These are phyloP conservation scores for Drosophila baimaii DNA, from an alignment of 1,140 invertebrate species.

Conservation along the genomic window DNA sequence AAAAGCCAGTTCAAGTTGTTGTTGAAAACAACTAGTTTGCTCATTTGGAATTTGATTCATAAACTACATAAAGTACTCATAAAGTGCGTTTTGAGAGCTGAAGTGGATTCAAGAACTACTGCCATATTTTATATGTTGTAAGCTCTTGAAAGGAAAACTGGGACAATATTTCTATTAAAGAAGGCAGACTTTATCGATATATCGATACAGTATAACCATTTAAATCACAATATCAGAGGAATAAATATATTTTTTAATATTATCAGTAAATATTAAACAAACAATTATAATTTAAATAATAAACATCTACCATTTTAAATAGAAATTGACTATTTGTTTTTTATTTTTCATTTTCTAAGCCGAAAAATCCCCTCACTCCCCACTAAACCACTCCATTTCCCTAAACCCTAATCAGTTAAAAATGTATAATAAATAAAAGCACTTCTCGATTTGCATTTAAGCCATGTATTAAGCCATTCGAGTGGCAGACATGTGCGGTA, in stretches of 20 bases:
- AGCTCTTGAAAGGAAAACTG: neutral
- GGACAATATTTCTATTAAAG: neutral
- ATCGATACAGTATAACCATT: too few relatives aligned
- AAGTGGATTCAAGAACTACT: constrained; percentile 2
- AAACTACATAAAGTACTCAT: constrained; percentile 12
- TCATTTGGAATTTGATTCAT: constrained; percentile 6
- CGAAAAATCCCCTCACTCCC: neutral
- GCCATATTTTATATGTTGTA: neutral
- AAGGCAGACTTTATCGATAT: too few relatives aligned
- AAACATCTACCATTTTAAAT: too few relatives aligned
- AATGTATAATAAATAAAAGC: constrained; percentile 9
- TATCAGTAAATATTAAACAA: too few relatives aligned
- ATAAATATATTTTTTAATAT: too few relatives aligned
- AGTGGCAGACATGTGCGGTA: constrained; percentile 47
- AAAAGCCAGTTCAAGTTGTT: constrained; percentile 8
- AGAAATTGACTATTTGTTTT: neutral
- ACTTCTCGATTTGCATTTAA: constrained; percentile 34
- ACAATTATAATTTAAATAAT: too few relatives aligned
- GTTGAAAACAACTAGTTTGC: neutral
- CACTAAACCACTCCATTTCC: neutral
- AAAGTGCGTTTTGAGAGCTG: constrained; percentile 7
- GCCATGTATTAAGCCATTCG: constrained; percentile 41
- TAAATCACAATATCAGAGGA: too few relatives aligned
- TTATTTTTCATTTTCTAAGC: neutral
- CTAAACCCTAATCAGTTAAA: constrained; percentile 3